Percentiles rank a stretch among this genome's conserved stretches.
phyloP scores from a whole-genome alignment of 2,113 vertebrate species.

The Urocynchramus pylzowi region DNA sequence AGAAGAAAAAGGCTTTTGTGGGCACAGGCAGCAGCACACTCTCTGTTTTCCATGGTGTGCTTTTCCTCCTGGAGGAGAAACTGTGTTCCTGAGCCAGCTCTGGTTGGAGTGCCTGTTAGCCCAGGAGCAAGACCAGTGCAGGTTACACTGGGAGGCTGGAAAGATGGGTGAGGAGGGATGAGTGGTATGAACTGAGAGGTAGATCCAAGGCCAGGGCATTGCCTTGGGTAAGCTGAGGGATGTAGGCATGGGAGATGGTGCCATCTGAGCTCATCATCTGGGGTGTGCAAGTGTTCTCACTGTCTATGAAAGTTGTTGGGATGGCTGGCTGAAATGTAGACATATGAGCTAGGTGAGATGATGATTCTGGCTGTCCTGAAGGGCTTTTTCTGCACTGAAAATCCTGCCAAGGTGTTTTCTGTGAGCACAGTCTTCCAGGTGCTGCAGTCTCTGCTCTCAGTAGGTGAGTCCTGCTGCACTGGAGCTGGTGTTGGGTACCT shows the following conservation, averaged over 20 bases:
- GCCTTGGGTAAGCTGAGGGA: neutral
- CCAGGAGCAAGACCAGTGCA: rapidly evolving
- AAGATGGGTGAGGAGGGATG: neutral
- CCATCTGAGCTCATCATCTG: neutral
- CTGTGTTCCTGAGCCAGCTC: neutral
- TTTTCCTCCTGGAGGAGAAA: neutral
- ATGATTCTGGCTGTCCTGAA: neutral
- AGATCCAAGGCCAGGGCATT: neutral
- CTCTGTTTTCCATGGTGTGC: neutral
- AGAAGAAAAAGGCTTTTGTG: neutral
- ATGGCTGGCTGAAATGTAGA: neutral
- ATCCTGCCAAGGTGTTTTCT: neutral
- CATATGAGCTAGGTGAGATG: neutral
- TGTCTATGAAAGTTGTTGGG: neutral
- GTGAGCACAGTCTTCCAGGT: neutral
- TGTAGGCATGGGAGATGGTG: neutral
- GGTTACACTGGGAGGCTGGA: neutral
- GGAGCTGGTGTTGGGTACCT: neutral
- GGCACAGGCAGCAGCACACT: neutral
- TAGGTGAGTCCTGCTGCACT: neutral
- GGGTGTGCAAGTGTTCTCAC: neutral
- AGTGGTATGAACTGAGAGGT: neutral
- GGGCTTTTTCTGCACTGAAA: neutral
- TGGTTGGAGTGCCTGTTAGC: neutral
- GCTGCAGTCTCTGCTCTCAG: neutral